A percentile compares a stretch with the other conserved stretches of the same genome.
phyloP scores from a whole-genome alignment of 2,797 vertebrate genomes.

The Alectoris magna region DNA sequence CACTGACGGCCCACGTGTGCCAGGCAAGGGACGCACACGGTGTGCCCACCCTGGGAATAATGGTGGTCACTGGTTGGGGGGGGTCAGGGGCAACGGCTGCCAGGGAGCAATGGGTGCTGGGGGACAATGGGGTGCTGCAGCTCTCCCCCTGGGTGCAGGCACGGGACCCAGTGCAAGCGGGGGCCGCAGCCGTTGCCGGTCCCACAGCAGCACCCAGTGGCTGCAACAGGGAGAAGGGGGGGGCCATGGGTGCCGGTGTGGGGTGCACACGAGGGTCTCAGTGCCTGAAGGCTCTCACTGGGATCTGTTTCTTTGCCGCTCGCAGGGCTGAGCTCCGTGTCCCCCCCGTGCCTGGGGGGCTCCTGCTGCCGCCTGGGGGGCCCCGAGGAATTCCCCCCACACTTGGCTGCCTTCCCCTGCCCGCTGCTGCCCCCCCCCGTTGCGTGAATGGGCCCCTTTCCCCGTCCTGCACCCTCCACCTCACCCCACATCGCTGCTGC shows the following conservation, averaged over 20 bases:
- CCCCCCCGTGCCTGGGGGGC: background rate
- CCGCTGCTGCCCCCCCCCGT: background rate
- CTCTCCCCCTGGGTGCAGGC: too few species aligned
- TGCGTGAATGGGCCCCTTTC: background rate
- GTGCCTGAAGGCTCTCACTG: background rate
- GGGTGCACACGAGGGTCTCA: background rate
- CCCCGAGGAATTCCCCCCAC: background rate
- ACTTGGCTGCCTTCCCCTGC: background rate
- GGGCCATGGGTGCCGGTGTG: background rate
- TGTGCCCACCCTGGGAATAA: too few species aligned
- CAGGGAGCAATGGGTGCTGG: too few species aligned
- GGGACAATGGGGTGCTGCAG: too few species aligned
- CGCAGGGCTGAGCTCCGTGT: background rate
- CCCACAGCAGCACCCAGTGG: conserved; percentile 34
- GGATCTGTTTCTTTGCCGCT: background rate
- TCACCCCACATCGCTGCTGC: background rate
- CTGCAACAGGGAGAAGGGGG: background rate
- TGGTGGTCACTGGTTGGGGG: too few species aligned
- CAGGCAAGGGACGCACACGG: background rate
- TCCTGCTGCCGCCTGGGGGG: conserved; percentile 16
- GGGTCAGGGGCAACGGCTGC: too few species aligned
- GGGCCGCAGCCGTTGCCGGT: background rate
- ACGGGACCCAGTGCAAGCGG: background rate
- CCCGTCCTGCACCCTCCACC: background rate
- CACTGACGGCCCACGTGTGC: background rate